Evolutionary conservation across 2,797 vertebrate genomes (phyloP).

Genomic region (Microtus obscurus): DNA sequence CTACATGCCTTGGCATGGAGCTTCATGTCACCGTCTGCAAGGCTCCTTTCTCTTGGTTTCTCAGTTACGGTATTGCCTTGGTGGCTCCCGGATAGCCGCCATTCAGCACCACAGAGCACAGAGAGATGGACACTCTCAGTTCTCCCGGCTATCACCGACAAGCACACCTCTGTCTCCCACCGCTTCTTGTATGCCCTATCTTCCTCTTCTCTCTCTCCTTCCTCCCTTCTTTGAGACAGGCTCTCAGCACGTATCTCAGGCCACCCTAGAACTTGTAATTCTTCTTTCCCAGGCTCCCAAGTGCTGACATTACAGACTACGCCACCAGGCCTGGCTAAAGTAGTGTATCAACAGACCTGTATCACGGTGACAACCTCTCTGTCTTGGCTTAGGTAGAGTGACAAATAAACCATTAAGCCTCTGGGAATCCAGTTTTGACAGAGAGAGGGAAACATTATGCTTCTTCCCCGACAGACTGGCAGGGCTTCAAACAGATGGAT

Average conservation of each 20-base stretch:
- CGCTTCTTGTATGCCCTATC: not conserved
- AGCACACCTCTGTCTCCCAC: not conserved
- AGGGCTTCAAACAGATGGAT: not conserved
- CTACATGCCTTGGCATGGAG: accelerated
- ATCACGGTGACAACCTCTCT: not conserved
- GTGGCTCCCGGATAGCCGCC: not conserved
- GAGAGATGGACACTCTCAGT: not conserved
- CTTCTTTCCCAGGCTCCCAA: not conserved
- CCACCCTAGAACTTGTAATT: not conserved
- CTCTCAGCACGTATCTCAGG: not conserved
- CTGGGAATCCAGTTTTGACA: conserved; percentile 9
- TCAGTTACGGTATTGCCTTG: not conserved
- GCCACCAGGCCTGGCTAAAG: not conserved
- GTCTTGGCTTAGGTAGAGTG: conserved; percentile 42
- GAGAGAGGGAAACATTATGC: not conserved
- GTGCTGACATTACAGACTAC: not conserved
- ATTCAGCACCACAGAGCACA: not conserved
- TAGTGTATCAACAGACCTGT: not conserved
- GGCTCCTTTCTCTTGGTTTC: not conserved
- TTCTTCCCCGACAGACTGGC: not conserved
- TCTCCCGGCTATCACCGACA: not conserved
- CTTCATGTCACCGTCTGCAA: not conserved
- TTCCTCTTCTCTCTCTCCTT: not conserved
- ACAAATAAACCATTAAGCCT: conserved; percentile 50
- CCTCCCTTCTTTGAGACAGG: not conserved